A percentile compares a stretch with the other conserved stretches of the same genome.
Conservation (phyloP, 1,140 invertebrate genomes). For the Meteorus sp. region DNA sequence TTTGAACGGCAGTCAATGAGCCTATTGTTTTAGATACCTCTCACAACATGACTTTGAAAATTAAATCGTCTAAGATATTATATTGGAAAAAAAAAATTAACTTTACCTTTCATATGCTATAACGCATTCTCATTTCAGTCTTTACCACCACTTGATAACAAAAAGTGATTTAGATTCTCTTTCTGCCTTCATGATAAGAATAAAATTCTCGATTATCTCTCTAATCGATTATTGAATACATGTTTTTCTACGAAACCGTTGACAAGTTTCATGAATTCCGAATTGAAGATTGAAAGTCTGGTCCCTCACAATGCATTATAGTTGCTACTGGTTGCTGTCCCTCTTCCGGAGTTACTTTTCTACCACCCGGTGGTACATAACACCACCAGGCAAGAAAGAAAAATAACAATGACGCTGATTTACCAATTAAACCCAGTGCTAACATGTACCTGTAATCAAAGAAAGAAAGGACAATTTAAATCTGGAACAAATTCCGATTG, state of each 20-base stretch:
- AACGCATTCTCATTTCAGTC: no score
- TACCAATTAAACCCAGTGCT: conserved; percentile 65
- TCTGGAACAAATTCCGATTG: not conserved
- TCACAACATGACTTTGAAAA: no score
- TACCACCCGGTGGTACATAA: conserved; percentile 63
- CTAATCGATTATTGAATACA: no score
- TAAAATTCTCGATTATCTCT: no score
- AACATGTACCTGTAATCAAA: conserved; percentile 66
- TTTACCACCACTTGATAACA: no score
- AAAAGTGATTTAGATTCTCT: no score
- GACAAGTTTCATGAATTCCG: conserved; percentile 4
- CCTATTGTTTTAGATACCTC: no score
- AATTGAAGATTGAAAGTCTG: not conserved
- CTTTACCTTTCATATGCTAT: no score
- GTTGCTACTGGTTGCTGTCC: conserved; percentile 36
- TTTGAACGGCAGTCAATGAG: no score
- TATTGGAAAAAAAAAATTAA: no score
- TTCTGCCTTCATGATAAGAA: no score
- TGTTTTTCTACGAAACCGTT: conserved; percentile 5
- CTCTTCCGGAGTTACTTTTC: conserved; percentile 32
- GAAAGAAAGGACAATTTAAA: conserved; percentile 20
- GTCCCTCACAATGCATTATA: conserved; percentile 31
- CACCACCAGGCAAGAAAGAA: conserved; percentile 73
- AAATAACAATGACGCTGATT: conserved; percentile 66
- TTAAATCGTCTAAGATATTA: no score